Base-by-base conservation (phyloP, 2,797 vertebrate species). In the Chaetophractus vellerosus region DNA sequence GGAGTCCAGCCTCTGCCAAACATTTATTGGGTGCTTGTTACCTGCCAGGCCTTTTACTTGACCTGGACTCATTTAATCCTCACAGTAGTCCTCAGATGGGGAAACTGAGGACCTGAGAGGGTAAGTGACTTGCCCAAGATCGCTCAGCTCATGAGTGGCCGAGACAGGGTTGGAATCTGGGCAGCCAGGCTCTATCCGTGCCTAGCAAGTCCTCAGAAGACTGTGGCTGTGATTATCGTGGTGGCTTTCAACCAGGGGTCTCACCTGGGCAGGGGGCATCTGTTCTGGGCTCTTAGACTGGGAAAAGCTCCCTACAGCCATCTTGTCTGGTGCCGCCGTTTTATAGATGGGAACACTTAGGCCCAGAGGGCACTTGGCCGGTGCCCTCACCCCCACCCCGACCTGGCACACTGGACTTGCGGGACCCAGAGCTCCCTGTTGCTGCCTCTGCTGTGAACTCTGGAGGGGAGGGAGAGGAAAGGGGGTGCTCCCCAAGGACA, bases 171-270 rank as follows among this genome's bases (percentile, higher is more conserved):
- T 28, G 28, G 76, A 45, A 10, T 31, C 66, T 15, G 10, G 78
- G 78, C 31, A n/a, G 31, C n/a, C 0, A 23, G 64, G 80, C 76
- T 23, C 15, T 7, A 18, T 7, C 68, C n/a, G 64, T 19, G 19
- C 36, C 11, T 5, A 9, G 33, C 2, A 0, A 14, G 88, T 50
- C 87, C 78, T 57, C 16, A 24, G 86, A 24, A 63, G 82, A 15
- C 23, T 38, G 6, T 45, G 0, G 12, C 16, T 10, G 0, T n/a
- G n/a, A 18, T 0, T 5, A 26, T 36, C 0, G 4, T 36, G 48
- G 52, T 14, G 9, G 36, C 23, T 15, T 64, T 50, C 19, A n/a
- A 11, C 61, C n/a, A 9, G 28, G 1, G 36, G 61, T 36, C 74
- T 26, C n/a, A 1, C 15, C 16, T 18, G 9, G 38, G 26, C 2